Conservation (phyloP, 35 echinoderm and acorn worm genomes). For the Ophioderma brevispina region DNA sequence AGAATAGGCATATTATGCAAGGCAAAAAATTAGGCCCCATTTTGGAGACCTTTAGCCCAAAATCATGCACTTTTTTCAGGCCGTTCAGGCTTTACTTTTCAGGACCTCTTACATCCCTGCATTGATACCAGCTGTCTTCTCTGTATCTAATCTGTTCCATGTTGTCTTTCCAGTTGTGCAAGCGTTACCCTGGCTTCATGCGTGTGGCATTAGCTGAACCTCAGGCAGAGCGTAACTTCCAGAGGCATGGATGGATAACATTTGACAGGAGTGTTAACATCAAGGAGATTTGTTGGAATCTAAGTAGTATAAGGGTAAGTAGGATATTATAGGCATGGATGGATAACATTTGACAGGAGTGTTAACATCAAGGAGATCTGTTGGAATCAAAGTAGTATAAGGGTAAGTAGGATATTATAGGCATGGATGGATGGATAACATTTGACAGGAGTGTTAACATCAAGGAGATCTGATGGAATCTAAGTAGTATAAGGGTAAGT, state of each 20-base stretch:
- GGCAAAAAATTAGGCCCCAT: too few relatives aligned
- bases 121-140: too few relatives aligned
- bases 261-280: constrained; percentile 95
- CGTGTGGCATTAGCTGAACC: constrained; percentile 92
- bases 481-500: constrained; percentile 95
- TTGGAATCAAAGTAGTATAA: constrained; percentile 94
- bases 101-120: too few relatives aligned
- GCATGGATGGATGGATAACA: constrained; percentile 87
- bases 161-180: constrained; percentile 64
- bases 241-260: constrained; percentile 90
- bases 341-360: constrained; percentile 88
- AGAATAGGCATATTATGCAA: too few relatives aligned
- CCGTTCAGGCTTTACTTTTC: too few relatives aligned
- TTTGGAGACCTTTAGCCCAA: too few relatives aligned
- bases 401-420: constrained; percentile 75
- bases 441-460: constrained; percentile 95
- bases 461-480: constrained; percentile 99
- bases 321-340: constrained; percentile 62
- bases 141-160: too few relatives aligned
- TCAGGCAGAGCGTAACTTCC: constrained; percentile 77
- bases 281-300: constrained; percentile 99
- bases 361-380: constrained; percentile 99
- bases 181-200: constrained; percentile 85
- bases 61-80: too few relatives aligned
- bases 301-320: constrained; percentile 95